Base-by-base conservation (phyloP, 2,797 vertebrate genomes). In the Catharus ustulatus region DNA sequence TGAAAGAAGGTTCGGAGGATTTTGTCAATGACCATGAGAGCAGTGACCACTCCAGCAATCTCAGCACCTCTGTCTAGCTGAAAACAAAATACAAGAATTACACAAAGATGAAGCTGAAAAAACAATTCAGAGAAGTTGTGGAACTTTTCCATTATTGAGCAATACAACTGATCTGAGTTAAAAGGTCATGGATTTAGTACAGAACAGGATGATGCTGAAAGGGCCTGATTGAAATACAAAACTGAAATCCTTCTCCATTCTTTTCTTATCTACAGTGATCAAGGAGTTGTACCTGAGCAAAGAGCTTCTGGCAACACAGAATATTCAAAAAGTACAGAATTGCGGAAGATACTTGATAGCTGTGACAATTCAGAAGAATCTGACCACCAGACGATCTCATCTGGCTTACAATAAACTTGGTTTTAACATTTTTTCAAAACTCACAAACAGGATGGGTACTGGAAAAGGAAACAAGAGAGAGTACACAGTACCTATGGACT, bases 141-240 rank as follows among this genome's bases (percentile, higher is more conserved):
- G 76, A 86, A 86, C 38, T 15, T 85, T 89, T 66, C 64, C 81
- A 77, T 59, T 89, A 95, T 21, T 84, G 63, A 94, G 69, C 76
- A 92, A 76, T 24, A 46, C 0, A 0, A 69, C 40, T 5, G 7
- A 72, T 89, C 21, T 5, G 13, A 93, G 67, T 67, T 59, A 89
- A 90, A 92, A 91, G 76, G 66, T 87, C 48, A 22, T 14, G 26
- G 38, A 84, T 84, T 87, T 66, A 84, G 40, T 45, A 87, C 48
- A 76, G 72, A 95, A 90, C 66, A 93, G 69, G 69, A 95, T 81
- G 63, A 88, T 88, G 42, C 66, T 79, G 71, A 75, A 82, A 74
- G 10, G 4, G 20, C 16, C 29, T 52, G 54, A 72, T 49, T 26
- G 76, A 92, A 94, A 92, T 64, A 74, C 7, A 90, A 62, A 58